These are phyloP conservation scores for Plemyria rubiginata DNA, from an alignment of 2,888 invertebrate genomes.

Conservation along the genomic window DNA sequence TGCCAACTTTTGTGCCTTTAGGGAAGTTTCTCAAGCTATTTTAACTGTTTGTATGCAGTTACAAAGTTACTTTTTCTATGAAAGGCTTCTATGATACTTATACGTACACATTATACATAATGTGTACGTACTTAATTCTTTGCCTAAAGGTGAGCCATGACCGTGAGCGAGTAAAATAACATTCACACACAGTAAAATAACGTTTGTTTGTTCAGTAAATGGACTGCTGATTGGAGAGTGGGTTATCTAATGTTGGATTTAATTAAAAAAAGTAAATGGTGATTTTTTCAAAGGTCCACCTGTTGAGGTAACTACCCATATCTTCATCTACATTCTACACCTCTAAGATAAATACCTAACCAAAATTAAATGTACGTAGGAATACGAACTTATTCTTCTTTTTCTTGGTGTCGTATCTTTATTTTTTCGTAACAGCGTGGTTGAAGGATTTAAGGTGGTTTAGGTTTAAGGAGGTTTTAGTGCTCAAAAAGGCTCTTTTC, in stretches of 20 bases:
- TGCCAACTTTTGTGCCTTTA: constrained; percentile 44
- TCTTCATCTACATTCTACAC: neutral
- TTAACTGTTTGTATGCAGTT: constrained; percentile 1
- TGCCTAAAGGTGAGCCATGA: constrained; percentile 15
- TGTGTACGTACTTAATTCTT: constrained; percentile 7
- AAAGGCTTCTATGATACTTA: neutral
- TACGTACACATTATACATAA: no score
- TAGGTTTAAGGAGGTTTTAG: no score
- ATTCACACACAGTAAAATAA: no score
- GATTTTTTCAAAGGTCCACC: neutral
- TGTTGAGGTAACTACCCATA: neutral
- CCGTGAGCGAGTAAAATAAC: constrained; percentile 30
- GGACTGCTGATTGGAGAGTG: constrained; percentile 3
- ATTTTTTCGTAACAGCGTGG: no score
- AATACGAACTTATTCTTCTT: no score
- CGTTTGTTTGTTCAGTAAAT: constrained; percentile 20
- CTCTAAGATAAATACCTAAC: no score
- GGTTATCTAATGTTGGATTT: constrained; percentile 1
- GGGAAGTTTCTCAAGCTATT: constrained; percentile 3
- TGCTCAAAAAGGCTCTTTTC: no score
- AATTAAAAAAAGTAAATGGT: neutral
- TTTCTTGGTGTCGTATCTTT: no score
- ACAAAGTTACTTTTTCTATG: constrained; percentile 2
- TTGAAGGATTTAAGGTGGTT: no score
- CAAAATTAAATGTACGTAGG: no score